Evolutionary conservation across 2,113 vertebrate genomes (phyloP).

Genomic region (Etheostoma spectabile): DNA sequence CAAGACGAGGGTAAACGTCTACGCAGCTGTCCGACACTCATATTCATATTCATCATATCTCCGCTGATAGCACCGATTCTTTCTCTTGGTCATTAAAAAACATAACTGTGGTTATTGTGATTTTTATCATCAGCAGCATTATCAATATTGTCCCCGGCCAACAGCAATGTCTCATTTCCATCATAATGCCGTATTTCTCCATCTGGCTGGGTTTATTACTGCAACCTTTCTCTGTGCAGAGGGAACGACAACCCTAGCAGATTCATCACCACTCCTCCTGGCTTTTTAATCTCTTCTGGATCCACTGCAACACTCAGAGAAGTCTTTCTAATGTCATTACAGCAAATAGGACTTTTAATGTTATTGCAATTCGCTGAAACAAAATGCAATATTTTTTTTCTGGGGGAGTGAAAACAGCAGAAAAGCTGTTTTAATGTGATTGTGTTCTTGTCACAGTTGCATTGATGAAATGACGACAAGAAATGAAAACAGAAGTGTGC

Average conservation of each 20-base stretch:
- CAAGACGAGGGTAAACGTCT: too few species aligned
- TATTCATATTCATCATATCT: too few species aligned
- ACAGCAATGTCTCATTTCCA: constrained; percentile 38
- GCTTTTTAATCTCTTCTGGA: background rate
- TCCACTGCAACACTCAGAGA: background rate
- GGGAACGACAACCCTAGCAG: background rate
- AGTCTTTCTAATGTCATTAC: background rate
- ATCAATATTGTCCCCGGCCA: constrained; percentile 5
- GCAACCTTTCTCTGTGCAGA: background rate
- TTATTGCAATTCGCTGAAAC: background rate
- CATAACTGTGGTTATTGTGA: background rate
- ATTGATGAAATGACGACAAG: too few species aligned
- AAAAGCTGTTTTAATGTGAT: too few species aligned
- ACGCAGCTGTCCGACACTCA: background rate
- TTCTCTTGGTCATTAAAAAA: background rate
- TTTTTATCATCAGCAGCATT: constrained; percentile 13
- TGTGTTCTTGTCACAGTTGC: too few species aligned
- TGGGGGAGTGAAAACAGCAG: too few species aligned
- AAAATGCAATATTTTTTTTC: too few species aligned
- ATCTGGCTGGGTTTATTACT: background rate
- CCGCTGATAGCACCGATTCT: background rate
- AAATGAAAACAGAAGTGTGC: too few species aligned
- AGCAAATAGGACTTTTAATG: background rate
- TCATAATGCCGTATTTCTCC: background rate
- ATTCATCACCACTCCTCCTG: background rate